Evolutionary conservation across 1,140 invertebrate genomes (phyloP).

Genomic region (Theocolax elegans): DNA sequence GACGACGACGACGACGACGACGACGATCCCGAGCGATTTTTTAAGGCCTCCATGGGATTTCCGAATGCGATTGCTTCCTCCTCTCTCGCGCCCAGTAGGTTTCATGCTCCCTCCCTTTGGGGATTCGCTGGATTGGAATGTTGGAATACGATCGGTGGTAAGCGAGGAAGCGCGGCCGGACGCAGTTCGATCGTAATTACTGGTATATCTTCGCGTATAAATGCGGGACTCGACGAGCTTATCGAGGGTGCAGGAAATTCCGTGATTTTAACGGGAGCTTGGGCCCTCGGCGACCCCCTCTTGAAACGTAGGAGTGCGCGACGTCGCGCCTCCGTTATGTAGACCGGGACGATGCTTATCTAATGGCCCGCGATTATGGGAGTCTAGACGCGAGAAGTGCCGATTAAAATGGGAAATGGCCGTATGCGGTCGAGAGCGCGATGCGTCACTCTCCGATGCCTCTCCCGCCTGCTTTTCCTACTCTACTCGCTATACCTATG

Average conservation of each 20-base stretch:
- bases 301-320: background rate
- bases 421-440: background rate
- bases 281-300: background rate
- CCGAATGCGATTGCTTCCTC: slow-evolving; percentile 28
- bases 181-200: slow-evolving; percentile 29
- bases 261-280: slow-evolving; percentile 7
- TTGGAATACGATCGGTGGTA: slow-evolving; percentile 24
- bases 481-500: too few relatives aligned
- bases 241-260: background rate
- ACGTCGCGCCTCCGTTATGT: background rate
- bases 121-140: slow-evolving; percentile 27
- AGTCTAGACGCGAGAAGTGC: slow-evolving; percentile 19
- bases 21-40: slow-evolving; percentile 39
- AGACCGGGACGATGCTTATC: slow-evolving; percentile 20
- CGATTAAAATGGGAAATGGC: slow-evolving; percentile 22
- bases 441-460: background rate
- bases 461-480: too few relatives aligned
- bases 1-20: slow-evolving; percentile 20
- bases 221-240: slow-evolving; percentile 16
- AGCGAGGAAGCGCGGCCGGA: background rate
- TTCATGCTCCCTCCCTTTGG: background rate
- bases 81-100: background rate
- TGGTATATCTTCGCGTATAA: slow-evolving; percentile 28
- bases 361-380: slow-evolving; percentile 20
- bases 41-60: slow-evolving; percentile 38